Evolutionary conservation across 2,888 invertebrate species (phyloP).

Genomic region (Dasypolia templi): DNA sequence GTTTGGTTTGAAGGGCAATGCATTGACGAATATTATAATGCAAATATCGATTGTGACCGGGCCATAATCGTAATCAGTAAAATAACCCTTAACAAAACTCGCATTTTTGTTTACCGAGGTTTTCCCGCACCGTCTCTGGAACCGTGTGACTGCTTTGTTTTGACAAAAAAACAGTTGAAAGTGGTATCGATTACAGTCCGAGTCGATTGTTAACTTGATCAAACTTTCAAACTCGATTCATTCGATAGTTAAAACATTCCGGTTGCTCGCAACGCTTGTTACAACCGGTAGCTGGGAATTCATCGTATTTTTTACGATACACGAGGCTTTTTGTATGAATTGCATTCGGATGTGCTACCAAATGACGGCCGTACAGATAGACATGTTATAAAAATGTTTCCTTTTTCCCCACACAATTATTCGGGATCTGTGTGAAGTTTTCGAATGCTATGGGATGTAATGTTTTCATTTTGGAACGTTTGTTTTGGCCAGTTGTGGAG

Average conservation of each 20-base stretch:
- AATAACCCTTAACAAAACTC: neutral
- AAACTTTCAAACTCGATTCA: slow-evolving; percentile 5
- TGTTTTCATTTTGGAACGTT: slow-evolving; percentile 10
- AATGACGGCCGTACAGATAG: slow-evolving; percentile 58
- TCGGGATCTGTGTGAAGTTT: slow-evolving; percentile 33
- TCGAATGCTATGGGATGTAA: slow-evolving; percentile 18
- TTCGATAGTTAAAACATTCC: slow-evolving; percentile 4
- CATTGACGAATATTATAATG: neutral
- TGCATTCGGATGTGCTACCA: slow-evolving; percentile 60
- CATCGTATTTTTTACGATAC: slow-evolving; percentile 67
- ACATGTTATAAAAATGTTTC: slow-evolving; percentile 61
- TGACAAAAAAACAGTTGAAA: neutral
- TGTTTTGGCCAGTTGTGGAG: neutral
- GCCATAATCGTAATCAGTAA: neutral
- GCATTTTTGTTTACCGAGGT: neutral
- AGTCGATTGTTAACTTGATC: neutral
- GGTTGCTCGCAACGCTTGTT: neutral
- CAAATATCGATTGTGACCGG: neutral
- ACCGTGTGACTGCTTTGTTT: neutral
- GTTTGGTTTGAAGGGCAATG: neutral
- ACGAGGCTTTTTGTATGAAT: slow-evolving; percentile 65
- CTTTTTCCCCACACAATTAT: slow-evolving; percentile 48
- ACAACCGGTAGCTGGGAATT: slow-evolving; percentile 50
- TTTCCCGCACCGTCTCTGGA: neutral
- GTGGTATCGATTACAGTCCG: neutral